Base-by-base conservation (phyloP, 2,113 vertebrate species). In the Cyanoramphus novaezelandiae region DNA sequence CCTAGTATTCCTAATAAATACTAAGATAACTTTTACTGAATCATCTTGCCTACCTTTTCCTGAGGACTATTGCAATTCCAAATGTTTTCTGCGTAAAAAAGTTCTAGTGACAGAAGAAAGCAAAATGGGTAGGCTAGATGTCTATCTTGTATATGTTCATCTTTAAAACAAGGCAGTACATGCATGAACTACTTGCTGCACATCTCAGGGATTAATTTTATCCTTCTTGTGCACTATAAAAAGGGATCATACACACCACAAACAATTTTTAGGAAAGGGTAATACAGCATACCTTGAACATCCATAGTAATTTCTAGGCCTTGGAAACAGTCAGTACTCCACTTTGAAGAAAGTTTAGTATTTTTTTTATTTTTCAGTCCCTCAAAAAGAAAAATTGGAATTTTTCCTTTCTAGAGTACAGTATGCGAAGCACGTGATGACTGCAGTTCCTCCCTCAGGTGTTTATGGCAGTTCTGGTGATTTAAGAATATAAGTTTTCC, bases 311-410 rank as follows among this genome's bases (percentile, higher is more conserved):
- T 63, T 92, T 90, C 71, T 27, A 86, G 62, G 46, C 53, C 46
- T 86, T 80, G 23, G 6, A 70, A 37, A 21, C 59, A 23, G 83
- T 63, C 44, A 59, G 37, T n/a, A 77, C 74, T 82, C 15, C 35
- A 62, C 52, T 65, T 41, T 44, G 49, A 62, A 25, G 82, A 74
- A 83, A 67, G 23, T 57, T 71, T 67, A 67, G 17, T 18, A 13
- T 39, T 92, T 95, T 95, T 69, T 95, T 67, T 84, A 83, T 49
- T 77, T 90, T 89, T 91, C 41, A 46, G 27, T 86, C 23, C 44
- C 19, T 5, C 47, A 63, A 69, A 92, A 35, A 82, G 92, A 95
- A 82, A 92, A 95, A 46, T 16, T 59, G 16, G 29, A 78, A 31
- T 60, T 96, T 76, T 60, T 88, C 82, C 65, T 84, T 82, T 64